Base-by-base conservation (phyloP, 1,140 invertebrate genomes). In the Dendroctonus valens region DNA sequence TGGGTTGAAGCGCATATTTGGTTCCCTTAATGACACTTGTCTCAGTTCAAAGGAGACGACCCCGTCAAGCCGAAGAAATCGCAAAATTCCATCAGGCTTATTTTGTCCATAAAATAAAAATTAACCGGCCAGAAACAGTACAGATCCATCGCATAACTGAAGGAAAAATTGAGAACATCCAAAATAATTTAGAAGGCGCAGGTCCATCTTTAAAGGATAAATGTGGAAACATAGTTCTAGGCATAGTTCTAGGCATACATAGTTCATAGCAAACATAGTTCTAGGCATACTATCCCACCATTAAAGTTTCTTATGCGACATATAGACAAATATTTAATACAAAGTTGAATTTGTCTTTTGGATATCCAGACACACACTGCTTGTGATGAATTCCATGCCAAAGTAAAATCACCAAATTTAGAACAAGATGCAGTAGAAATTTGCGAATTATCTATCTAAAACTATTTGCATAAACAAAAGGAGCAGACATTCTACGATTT, bases 241-340 rank as follows among this genome's bases (percentile, higher is more conserved):
- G 15, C 15, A 50, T 6, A 11, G 8, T 50, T 8, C 49, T 50
- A 50, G 15, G 15, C 8, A 11, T 14, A 50, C 49, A 14, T 6
- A 50, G 6, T 14, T 11, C 49, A 50, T 50, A 55, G 39, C 39
- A 55, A 14, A 55, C 53, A 55, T 37, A 37, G 53, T 55, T 55
- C 39, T 14, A 55, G 7, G 37, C 15, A 55, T 37, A 40, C 11
- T 57, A 40, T 57, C 54, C 54, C 39, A 44, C n/a, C n/a, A 44
- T 44, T 7, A 44, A 44, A n/a, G 42, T n/a, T 44, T 7, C 42
- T 44, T 44, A 57, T 39, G 11, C n/a, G 12, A 41, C 53, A 6
- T 57, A 57, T 26, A 57, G 54, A 57, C 39, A 12, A n/a, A 57
- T 57, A n/a, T 57, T 57, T 57, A 57, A 57, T 57, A 57, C 54